phyloP scores from a whole-genome alignment of 2,113 vertebrate species.

The Ornithorhynchus anatinus region DNA sequence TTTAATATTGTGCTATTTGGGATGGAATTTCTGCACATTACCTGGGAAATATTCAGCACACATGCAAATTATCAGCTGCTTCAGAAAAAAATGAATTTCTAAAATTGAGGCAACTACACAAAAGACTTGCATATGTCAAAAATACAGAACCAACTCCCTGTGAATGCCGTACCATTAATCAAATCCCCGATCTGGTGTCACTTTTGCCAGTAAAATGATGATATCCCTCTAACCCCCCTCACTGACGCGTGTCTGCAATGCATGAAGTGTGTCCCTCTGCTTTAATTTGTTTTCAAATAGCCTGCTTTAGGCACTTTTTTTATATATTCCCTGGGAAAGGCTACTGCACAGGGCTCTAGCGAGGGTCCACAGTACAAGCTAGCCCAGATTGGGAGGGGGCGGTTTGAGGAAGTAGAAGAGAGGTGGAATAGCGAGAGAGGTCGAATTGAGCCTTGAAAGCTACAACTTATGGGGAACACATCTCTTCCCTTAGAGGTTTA shows the following conservation, averaged over 20 bases:
- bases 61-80: conserved; percentile 63
- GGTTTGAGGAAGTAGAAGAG: neutral
- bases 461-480: conserved; percentile 4
- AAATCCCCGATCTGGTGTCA: conserved; percentile 63
- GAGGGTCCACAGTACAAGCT: neutral
- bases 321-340: conserved; percentile 11
- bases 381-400: conserved; percentile 12
- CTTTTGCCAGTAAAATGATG: conserved; percentile 60
- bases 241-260: conserved; percentile 26
- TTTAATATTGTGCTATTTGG: conserved; percentile 62
- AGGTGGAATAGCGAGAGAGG: neutral
- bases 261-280: conserved; percentile 53
- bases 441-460: neutral
- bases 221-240: conserved; percentile 47
- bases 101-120: conserved; percentile 62
- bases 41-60: conserved; percentile 53
- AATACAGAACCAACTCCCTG: conserved; percentile 52
- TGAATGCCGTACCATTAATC: conserved; percentile 55
- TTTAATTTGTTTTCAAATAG: conserved; percentile 54
- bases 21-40: conserved; percentile 61
- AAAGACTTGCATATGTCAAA: conserved; percentile 69
- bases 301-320: conserved; percentile 51
- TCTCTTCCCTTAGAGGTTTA: conserved; percentile 24
- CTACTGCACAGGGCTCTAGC: conserved; percentile 30
- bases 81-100: conserved; percentile 54